These are phyloP conservation scores for Chunga burmeisteri DNA, from an alignment of 2,113 vertebrate species.

Conservation along the genomic window DNA sequence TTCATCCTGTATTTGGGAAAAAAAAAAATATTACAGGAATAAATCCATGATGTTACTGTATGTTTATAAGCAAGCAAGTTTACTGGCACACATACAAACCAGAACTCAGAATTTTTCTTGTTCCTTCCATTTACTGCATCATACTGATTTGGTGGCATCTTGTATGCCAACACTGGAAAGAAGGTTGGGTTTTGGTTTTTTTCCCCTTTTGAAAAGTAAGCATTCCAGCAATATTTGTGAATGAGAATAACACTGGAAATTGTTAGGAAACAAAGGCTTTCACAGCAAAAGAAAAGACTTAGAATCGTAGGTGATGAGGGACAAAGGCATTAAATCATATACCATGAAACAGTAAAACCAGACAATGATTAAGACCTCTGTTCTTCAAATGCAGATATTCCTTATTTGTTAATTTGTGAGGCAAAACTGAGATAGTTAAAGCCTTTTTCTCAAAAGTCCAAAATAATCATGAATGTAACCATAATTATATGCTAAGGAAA, in stretches of 20 bases:
- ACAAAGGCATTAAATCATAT: neutral
- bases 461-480: neutral
- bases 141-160: neutral
- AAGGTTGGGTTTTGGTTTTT: neutral
- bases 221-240: neutral
- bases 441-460: neutral
- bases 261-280: neutral
- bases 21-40: neutral
- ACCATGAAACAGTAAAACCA: neutral
- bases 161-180: neutral
- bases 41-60: neutral
- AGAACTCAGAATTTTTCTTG: neutral
- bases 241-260: neutral
- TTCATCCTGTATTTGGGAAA: slow-evolving; percentile 77
- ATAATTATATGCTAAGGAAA: neutral
- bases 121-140: neutral
- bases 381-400: neutral
- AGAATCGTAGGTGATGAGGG: fast-evolving
- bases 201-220: neutral
- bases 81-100: neutral
- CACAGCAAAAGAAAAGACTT: neutral
- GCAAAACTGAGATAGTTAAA: neutral
- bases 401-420: neutral
- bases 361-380: neutral
- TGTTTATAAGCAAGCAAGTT: neutral